Evolutionary conservation across 2,113 vertebrate species (phyloP).

Genomic region (Otocyon megalotis): DNA sequence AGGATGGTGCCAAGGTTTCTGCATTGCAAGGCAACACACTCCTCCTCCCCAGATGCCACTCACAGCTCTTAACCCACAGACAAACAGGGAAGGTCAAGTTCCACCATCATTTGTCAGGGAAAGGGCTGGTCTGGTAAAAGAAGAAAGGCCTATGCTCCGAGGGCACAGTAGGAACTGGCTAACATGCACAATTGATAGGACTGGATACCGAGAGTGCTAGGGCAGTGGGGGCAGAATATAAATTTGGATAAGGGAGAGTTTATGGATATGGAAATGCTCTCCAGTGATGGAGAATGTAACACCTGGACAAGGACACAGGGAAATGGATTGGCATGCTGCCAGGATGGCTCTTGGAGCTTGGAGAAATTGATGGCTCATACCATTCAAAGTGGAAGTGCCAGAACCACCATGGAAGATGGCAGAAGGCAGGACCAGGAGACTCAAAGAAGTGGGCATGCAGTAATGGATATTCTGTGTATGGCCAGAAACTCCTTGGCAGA

Average conservation of each 20-base stretch:
- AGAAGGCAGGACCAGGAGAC: background rate
- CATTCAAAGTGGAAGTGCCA: background rate
- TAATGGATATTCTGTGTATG: no score
- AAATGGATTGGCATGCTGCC: background rate
- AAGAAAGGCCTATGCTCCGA: background rate
- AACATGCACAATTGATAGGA: rapidly evolving
- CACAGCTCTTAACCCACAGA: background rate
- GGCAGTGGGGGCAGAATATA: background rate
- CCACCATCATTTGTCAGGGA: background rate
- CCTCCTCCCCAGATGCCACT: background rate
- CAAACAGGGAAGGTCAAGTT: background rate
- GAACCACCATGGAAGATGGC: background rate
- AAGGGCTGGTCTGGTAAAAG: background rate
- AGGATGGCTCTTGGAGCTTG: background rate
- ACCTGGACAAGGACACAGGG: background rate
- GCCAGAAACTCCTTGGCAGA: background rate
- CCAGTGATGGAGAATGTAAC: background rate
- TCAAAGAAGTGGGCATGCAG: background rate
- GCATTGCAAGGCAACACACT: background rate
- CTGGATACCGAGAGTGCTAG: background rate
- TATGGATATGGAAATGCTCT: background rate
- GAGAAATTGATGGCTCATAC: background rate
- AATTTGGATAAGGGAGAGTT: background rate
- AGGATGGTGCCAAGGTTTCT: background rate
- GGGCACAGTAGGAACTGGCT: background rate